A percentile compares a stretch with the other conserved stretches of the same genome.
Evolutionary conservation across 2,797 vertebrate species (phyloP).

Genomic region (Pachyuromys duprasi): DNA sequence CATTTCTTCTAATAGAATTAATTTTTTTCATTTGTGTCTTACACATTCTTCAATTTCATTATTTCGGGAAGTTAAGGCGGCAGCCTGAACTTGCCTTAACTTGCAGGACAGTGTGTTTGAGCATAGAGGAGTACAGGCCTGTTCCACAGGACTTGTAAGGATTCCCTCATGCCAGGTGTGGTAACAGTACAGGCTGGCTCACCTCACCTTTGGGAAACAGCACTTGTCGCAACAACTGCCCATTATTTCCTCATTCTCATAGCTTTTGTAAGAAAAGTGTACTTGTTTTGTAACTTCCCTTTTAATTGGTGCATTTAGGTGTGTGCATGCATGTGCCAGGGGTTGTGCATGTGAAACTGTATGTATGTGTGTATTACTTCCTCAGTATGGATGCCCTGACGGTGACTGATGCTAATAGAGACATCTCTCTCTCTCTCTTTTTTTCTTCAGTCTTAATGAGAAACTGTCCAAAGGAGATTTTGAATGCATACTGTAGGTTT

Average conservation of each 20-base stretch:
- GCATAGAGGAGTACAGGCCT: neutral
- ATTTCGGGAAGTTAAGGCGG: slow-evolving; percentile 86
- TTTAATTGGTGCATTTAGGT: neutral
- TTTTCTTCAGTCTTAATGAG: neutral
- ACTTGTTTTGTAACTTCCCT: neutral
- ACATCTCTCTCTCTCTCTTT: neutral
- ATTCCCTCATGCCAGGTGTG: too few species aligned
- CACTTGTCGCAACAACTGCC: slow-evolving; percentile 70
- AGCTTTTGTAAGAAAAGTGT: neutral
- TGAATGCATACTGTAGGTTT: neutral
- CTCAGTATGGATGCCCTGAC: neutral
- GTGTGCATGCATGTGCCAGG: neutral
- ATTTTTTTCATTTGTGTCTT: slow-evolving; percentile 22
- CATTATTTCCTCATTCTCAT: neutral
- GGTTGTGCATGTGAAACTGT: neutral
- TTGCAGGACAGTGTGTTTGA: slow-evolving; percentile 95
- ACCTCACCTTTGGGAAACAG: slow-evolving; percentile 70
- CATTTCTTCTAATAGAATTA: neutral
- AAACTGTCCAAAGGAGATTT: neutral
- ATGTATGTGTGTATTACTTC: neutral
- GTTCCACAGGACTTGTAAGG: accelerated
- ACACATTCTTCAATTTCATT: neutral
- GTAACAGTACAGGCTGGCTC: slow-evolving; percentile 72
- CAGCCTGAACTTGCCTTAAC: slow-evolving; percentile 94
- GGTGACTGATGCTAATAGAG: neutral